Percentiles rank a stretch among this genome's conserved stretches.
Evolutionary conservation across 2,113 vertebrate species (phyloP).

Genomic region (Eulemur rufifrons): DNA sequence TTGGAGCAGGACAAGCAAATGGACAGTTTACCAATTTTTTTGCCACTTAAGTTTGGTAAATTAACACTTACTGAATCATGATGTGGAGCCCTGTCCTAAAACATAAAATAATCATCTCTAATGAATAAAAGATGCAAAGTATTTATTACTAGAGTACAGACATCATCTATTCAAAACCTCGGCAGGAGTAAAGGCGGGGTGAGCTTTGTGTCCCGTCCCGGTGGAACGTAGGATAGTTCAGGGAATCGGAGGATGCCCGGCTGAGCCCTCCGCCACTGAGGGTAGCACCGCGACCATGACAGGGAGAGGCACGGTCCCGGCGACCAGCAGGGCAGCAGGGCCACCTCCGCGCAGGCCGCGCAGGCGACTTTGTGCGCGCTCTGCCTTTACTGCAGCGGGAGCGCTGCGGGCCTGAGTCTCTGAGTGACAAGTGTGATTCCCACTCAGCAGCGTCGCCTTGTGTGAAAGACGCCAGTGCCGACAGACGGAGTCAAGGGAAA

Average conservation of each 20-base stretch:
- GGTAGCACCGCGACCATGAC: rapidly evolving
- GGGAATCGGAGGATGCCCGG: no score
- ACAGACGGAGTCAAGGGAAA: neutral
- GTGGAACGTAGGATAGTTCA: neutral
- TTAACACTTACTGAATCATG: neutral
- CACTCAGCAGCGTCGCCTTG: neutral
- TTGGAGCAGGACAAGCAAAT: neutral
- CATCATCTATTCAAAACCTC: neutral
- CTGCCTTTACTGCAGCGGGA: neutral
- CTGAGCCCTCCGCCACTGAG: neutral
- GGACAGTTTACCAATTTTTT: neutral
- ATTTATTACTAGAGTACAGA: neutral
- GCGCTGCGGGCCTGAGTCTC: neutral
- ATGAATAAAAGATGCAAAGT: neutral
- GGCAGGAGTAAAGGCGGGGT: neutral
- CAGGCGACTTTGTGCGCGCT: neutral
- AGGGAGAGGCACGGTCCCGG: rapidly evolving
- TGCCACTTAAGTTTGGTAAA: neutral
- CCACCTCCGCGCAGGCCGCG: neutral
- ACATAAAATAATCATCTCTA: neutral
- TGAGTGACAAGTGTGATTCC: neutral
- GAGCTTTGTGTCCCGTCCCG: rapidly evolving
- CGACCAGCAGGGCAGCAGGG: rapidly evolving
- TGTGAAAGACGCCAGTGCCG: rapidly evolving
- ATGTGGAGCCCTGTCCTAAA: neutral